Evolutionary conservation across 2,888 invertebrate genomes (phyloP), one percentile per base, ranked within the genome.

Genomic region (Lamproptera curius): DNA sequence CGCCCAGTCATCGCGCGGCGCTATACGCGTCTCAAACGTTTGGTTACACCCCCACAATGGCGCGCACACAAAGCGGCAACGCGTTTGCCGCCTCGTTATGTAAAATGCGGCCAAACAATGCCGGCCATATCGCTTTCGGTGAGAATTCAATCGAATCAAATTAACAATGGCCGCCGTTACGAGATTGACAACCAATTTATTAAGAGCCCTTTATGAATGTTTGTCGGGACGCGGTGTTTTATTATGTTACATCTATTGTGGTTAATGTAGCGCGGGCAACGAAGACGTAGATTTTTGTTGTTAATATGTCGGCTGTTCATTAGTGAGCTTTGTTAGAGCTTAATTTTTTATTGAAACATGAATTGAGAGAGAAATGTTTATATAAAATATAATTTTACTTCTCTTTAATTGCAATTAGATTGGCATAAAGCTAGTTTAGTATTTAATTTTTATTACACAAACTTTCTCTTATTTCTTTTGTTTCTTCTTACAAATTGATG

Each of bases 11-110:
- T 82, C 70, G 59, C 74, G 82, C 86, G 86, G 86, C 79, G 79
- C 82, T 82, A 86, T 78, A 69, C 76, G 64, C 76, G 66, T 81
- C 79, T 82, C 82, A 74, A 78, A 74, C 81, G 76, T 73, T 79
- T 67, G 73, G 73, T 61, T 70, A 71, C 83, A 72, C 85, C 81
- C 84, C 79, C 81, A 76, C 83, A 76, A 75, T 70, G 65, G 69
- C 55, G 60, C 60, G 62, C 52, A 54, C 68, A 79, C 76, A 82
- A 82, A 79, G 77, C 65, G 62, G 54, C 62, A 65, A 50, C 59
- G 67, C 77, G 81, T 77, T 80, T 78, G 76, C 79, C 77, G 80
- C 70, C 82, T 85, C 85, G 84, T 85, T 86, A 84, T 83, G 79
- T 85, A 83, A 83, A 83, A 74, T 74, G 11, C 76, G 61, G 51